Evolutionary conservation across 2,113 vertebrate genomes (phyloP).

Genomic region (Alligator sinensis): DNA sequence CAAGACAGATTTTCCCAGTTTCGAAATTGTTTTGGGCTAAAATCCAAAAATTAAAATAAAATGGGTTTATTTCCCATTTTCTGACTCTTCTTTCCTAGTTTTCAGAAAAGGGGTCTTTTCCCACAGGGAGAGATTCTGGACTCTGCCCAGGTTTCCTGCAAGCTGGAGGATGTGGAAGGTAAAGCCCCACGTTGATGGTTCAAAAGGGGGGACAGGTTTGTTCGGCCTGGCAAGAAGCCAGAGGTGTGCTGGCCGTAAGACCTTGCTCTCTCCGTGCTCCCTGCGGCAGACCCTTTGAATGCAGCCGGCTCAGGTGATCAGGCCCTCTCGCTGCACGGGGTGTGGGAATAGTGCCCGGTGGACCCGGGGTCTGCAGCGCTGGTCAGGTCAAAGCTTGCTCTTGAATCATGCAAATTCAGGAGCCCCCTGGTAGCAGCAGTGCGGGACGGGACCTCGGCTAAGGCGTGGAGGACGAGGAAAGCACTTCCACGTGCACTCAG

Average conservation of each 20-base stretch:
- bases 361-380: neutral
- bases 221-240: neutral
- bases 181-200: neutral
- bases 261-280: neutral
- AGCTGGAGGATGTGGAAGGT: neutral
- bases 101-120: neutral
- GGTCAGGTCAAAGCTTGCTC: neutral
- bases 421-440: no score
- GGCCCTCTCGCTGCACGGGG: no score
- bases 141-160: neutral
- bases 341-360: neutral
- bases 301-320: no score
- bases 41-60: neutral
- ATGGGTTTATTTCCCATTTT: constrained; percentile 4
- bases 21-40: neutral
- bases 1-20: neutral
- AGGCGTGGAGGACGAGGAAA: neutral
- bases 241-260: neutral
- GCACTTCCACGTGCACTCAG: neutral
- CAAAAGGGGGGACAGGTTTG: neutral
- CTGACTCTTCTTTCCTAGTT: neutral
- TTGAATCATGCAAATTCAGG: no score
- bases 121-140: neutral
- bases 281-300: neutral
- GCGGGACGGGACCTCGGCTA: neutral